Evolutionary conservation across 2,888 invertebrate species (phyloP).

Genomic region (Sympetrum striolatum): DNA sequence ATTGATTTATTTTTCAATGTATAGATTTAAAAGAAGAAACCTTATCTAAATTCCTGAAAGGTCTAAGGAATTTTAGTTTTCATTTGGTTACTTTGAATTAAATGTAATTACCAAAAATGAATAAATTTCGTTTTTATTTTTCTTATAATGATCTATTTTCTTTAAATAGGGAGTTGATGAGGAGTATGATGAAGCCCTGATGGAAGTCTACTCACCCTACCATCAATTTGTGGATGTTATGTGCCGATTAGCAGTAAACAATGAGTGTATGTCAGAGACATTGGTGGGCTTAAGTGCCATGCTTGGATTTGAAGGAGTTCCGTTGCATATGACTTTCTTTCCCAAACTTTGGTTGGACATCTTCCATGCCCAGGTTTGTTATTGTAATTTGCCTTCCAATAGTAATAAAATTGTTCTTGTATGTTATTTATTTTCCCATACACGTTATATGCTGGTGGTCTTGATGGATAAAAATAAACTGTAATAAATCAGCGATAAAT

Average conservation of each 20-base stretch:
- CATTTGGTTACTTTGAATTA: too few species aligned
- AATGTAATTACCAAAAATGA: background rate
- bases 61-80: background rate
- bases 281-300: slow-evolving; percentile 86
- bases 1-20: too few species aligned
- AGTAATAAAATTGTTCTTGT: background rate
- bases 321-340: slow-evolving; percentile 86
- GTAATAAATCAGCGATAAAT: too few species aligned
- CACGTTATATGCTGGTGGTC: background rate
- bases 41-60: background rate
- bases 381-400: background rate
- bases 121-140: background rate
- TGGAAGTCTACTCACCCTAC: slow-evolving; percentile 84
- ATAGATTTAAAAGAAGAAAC: background rate
- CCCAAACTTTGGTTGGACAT: slow-evolving; percentile 93
- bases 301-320: slow-evolving; percentile 89
- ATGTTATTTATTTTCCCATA: background rate
- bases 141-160: background rate
- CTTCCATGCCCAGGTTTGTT: slow-evolving; percentile 72
- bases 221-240: slow-evolving; percentile 87
- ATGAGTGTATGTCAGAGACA: slow-evolving; percentile 84
- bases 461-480: background rate
- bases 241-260: slow-evolving; percentile 87
- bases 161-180: slow-evolving; percentile 74
- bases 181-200: slow-evolving; percentile 76